phyloP scores from a whole-genome alignment of 2,888 invertebrate species.

The Bembecia ichneumoniformis region DNA sequence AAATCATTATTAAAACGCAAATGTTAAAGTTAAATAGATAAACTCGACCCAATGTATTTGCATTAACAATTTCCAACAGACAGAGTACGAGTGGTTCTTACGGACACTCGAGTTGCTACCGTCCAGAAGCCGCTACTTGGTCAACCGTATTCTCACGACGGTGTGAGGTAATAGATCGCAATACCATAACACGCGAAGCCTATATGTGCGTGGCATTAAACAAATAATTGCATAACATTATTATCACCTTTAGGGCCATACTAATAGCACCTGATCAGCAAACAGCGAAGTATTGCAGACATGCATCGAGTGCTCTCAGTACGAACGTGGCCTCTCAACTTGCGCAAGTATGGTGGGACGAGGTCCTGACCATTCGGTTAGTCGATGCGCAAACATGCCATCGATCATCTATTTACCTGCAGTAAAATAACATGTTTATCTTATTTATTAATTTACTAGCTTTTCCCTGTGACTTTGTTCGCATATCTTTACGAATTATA shows the following conservation, averaged over 20 bases:
- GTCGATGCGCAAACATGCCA: constrained; percentile 1
- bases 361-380: constrained; percentile 34
- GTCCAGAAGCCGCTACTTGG: background rate
- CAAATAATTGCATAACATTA: constrained; percentile 13
- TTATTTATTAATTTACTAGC: too few relatives aligned
- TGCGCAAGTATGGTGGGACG: constrained; percentile 39
- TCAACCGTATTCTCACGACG: background rate
- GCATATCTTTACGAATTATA: too few relatives aligned
- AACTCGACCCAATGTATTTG: too few relatives aligned
- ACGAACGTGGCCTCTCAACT: constrained; percentile 26
- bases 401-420: too few relatives aligned
- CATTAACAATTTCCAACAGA: too few relatives aligned
- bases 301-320: constrained; percentile 22
- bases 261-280: constrained; percentile 1
- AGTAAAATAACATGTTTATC: too few relatives aligned
- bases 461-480: too few relatives aligned
- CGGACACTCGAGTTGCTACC: too few relatives aligned
- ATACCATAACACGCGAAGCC: constrained; percentile 28
- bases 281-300: constrained; percentile 8
- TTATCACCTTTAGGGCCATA: constrained; percentile 8
- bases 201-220: constrained; percentile 16
- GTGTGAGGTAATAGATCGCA: constrained; percentile 21
- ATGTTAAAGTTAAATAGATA: too few relatives aligned
- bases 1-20: too few relatives aligned
- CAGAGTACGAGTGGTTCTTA: too few relatives aligned